Evolutionary conservation across 2,888 invertebrate genomes (phyloP).

Genomic region (Dicranocentrus wangi): DNA sequence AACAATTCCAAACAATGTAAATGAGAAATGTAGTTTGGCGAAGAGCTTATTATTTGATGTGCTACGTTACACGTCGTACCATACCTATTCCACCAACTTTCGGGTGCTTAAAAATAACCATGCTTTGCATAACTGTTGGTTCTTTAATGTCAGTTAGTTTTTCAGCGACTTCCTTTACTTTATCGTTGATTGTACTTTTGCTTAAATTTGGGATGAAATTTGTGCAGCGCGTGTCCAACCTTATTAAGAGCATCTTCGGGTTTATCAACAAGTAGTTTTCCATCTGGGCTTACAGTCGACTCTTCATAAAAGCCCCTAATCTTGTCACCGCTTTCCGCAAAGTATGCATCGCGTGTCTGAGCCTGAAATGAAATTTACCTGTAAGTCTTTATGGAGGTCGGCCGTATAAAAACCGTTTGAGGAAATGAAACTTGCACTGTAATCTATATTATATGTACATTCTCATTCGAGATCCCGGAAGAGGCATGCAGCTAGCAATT

Average conservation of each 20-base stretch:
- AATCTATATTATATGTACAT: no score
- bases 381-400: no score
- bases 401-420: no score
- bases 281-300: conserved; percentile 84
- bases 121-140: conserved; percentile 93
- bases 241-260: conserved; percentile 82
- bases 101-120: conserved; percentile 98
- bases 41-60: no score
- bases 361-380: conserved; percentile 81
- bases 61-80: no score
- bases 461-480: no score
- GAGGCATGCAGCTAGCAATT: no score
- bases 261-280: conserved; percentile 82
- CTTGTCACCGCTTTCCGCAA: conserved; percentile 93
- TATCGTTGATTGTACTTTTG: conserved; percentile 88
- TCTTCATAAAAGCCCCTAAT: conserved; percentile 93
- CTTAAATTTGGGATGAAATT: conserved; percentile 85
- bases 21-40: no score
- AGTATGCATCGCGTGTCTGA: conserved; percentile 83
- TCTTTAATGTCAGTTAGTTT: conserved; percentile 82
- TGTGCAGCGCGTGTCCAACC: conserved; percentile 92
- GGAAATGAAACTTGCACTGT: no score
- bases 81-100: conserved; percentile 90
- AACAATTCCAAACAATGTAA: no score
- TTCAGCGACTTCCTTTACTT: conserved; percentile 85